Evolutionary conservation across 2,797 vertebrate species (phyloP).

Genomic region (Odontamblyopus lacepedii): DNA sequence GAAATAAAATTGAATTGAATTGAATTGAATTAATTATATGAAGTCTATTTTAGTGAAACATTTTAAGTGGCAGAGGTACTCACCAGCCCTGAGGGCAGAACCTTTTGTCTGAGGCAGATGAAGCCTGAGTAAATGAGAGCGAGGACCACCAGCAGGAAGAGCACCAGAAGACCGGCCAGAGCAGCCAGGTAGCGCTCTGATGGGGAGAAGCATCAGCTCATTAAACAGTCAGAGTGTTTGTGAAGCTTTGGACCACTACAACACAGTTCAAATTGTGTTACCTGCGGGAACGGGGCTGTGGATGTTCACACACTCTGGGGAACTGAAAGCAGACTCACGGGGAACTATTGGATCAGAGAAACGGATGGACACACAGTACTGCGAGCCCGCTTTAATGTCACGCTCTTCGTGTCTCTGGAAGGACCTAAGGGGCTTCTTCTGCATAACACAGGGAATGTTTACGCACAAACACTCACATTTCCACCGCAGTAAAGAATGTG

Average conservation of each 20-base stretch:
- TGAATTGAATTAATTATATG: no score
- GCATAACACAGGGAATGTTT: background rate
- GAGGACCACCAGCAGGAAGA: accelerated
- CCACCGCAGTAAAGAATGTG: background rate
- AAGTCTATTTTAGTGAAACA: background rate
- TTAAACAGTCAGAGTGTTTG: background rate
- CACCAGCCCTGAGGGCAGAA: constrained; percentile 49
- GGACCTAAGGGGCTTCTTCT: background rate
- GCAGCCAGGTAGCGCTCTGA: background rate
- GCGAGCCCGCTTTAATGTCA: constrained; percentile 11
- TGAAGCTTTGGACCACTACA: background rate
- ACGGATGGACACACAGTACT: constrained; percentile 54
- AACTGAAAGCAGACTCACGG: constrained; percentile 28
- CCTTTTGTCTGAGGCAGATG: constrained; percentile 9
- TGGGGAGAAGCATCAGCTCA: background rate
- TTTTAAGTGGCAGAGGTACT: constrained; percentile 13
- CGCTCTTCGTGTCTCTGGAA: background rate
- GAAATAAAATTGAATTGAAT: no score
- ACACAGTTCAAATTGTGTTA: constrained; percentile 10
- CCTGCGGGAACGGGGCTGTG: background rate
- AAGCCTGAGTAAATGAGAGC: constrained; percentile 31
- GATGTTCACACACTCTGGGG: constrained; percentile 28
- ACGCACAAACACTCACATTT: background rate
- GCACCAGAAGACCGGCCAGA: background rate
- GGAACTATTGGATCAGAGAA: accelerated